phyloP scores from a whole-genome alignment of 2,113 vertebrate species.

The Notothenia coriiceps region DNA sequence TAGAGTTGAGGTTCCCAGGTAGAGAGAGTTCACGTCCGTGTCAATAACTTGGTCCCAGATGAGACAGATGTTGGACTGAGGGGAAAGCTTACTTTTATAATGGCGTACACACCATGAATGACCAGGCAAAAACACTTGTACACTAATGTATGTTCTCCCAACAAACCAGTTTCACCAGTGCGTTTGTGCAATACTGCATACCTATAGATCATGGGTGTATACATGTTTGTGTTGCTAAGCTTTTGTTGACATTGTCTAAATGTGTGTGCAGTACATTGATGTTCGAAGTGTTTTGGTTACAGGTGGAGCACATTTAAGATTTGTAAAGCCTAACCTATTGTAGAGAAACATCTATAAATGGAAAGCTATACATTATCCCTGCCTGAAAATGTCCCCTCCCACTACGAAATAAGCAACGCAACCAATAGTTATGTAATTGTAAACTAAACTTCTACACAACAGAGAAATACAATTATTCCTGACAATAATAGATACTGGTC shows the following conservation, averaged over 20 bases:
- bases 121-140: neutral
- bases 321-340: neutral
- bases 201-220: too few relatives aligned
- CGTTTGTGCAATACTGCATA: neutral
- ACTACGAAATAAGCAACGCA: neutral
- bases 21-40: conserved; percentile 33
- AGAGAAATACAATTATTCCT: neutral
- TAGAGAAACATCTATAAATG: neutral
- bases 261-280: neutral
- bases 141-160: neutral
- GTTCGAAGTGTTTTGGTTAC: too few relatives aligned
- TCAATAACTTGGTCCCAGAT: conserved; percentile 19
- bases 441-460: neutral
- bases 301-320: neutral
- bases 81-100: conserved; percentile 49
- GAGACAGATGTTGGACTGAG: conserved; percentile 31
- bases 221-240: neutral
- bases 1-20: conserved; percentile 2
- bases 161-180: neutral
- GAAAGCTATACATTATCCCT: neutral
- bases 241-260: neutral
- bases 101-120: neutral
- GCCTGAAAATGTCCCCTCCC: neutral
- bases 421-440: neutral
- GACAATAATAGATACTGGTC: neutral